These are phyloP conservation scores for Solea solea DNA, from an alignment of 2,113 vertebrate species.

Conservation along the genomic window DNA sequence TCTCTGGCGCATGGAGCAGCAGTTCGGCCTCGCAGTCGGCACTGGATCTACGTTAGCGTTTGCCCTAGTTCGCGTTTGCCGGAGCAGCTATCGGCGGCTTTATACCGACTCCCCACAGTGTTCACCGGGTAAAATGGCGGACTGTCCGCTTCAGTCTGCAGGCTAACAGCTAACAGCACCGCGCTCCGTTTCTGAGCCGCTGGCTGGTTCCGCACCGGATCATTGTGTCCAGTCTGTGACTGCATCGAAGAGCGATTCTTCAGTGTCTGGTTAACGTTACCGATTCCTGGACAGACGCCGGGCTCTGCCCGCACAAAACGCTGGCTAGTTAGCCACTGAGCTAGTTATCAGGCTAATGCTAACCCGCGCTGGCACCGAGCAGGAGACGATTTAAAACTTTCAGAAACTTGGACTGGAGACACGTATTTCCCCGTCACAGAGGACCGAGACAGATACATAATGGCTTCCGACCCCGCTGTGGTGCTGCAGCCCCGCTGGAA, in stretches of 20 bases:
- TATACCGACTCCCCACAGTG: constrained; percentile 40
- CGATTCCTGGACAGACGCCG: background rate
- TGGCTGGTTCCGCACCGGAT: background rate
- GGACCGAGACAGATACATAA: constrained; percentile 41
- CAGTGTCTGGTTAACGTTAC: background rate
- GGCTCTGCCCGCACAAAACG: background rate
- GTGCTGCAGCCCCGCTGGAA: constrained; percentile 88
- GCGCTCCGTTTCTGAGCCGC: background rate
- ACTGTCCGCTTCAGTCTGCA: constrained; percentile 23
- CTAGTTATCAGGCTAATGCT: constrained; percentile 42
- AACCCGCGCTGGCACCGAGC: background rate
- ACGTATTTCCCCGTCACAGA: constrained; percentile 33
- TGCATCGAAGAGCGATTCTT: background rate
- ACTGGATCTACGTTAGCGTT: background rate
- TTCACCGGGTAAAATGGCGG: constrained; percentile 73
- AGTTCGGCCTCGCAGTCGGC: background rate
- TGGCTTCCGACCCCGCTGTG: constrained; percentile 44
- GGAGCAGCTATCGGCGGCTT: constrained; percentile 44
- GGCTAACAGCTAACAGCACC: constrained; percentile 8
- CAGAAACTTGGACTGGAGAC: background rate
- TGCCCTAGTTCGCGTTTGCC: background rate
- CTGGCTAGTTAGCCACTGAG: constrained; percentile 15
- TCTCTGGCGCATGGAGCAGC: constrained; percentile 11
- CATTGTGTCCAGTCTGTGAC: background rate
- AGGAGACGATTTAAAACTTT: background rate